Percentiles rank a stretch among this genome's conserved stretches.
Conservation (phyloP, 2,888 invertebrate genomes). For the Tetanocera ferruginea region DNA sequence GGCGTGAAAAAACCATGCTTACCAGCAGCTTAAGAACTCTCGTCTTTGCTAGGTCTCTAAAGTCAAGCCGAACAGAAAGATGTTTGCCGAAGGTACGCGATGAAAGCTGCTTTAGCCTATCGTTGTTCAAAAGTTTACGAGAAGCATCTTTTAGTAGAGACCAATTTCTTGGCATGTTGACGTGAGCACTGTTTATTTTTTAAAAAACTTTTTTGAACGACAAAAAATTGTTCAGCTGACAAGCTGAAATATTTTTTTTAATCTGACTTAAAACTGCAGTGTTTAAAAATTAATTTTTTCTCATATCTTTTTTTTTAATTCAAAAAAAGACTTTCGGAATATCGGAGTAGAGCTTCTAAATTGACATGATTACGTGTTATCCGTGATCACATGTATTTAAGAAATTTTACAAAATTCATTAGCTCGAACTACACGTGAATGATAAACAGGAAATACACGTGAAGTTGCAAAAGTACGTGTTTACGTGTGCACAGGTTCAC, state of each 20-base stretch:
- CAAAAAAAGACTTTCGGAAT: too few species aligned
- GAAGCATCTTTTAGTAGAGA: not conserved
- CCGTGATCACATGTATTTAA: too few species aligned
- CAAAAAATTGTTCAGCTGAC: not conserved
- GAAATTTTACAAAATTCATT: too few species aligned
- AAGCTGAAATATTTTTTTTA: not conserved
- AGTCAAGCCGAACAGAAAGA: not conserved
- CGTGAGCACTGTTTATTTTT: not conserved
- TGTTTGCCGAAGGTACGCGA: not conserved
- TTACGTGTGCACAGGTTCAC: too few species aligned
- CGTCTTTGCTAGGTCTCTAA: not conserved
- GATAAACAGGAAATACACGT: too few species aligned
- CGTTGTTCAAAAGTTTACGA: not conserved
- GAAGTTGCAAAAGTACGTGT: too few species aligned
- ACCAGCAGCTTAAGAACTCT: not conserved
- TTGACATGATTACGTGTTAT: too few species aligned
- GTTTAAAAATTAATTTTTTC: too few species aligned
- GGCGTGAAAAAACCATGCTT: not conserved
- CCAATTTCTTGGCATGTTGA: conserved; percentile 2
- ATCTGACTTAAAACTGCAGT: too few species aligned
- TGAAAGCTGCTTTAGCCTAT: not conserved
- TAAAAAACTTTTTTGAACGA: not conserved
- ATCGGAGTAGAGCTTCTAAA: too few species aligned
- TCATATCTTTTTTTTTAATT: too few species aligned
- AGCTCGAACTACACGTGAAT: too few species aligned